Base-by-base conservation (phyloP, 2,888 invertebrate genomes). In the Drosophila gaucha region DNA sequence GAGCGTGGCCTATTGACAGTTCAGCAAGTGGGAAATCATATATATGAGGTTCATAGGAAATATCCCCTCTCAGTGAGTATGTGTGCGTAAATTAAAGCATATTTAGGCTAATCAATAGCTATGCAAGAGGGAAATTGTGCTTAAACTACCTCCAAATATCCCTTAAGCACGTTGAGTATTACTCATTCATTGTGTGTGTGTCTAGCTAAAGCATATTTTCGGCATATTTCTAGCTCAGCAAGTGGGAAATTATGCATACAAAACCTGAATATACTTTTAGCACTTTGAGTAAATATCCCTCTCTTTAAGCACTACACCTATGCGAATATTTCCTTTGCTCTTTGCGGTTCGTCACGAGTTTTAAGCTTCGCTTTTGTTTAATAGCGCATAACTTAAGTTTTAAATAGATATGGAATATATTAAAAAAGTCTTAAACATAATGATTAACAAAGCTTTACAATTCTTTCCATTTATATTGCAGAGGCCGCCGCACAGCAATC, bases 401-500 rank as follows among this genome's bases (percentile, higher is more conserved):
- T 22, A 35, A 56, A 33, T 22, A 35, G 41, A 33, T 56, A 22
- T 43, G 35, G 35, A 18, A 36, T 30, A 18, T 38, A 14, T 43
- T 44, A 8, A 12, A 9, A 28, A 14, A 22, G 8, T 35, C 30
- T 20, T 31, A 30, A 47, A n/a, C 30, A 24, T 41, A 38, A 24
- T 47, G 30, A 67, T 30, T 58, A 14, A 10, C 10, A 3, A 41
- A 8, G 18, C 3, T n/a, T 44, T 8, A 18, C 10, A 14, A 12
- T 14, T 49, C 33, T 6, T n/a, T 30, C 43, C 22, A 8, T 24
- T 22, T 46, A 39, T 14, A n/a, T 69, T 66, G 38, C 71, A 71
- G 71, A 70, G 43, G 20, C 52, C 44, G 43, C n/a, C 66, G 12
- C 35, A 44, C 24, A 56, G 26, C 24, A 56, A 49, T 22, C 59